Evolutionary conservation across 2,888 invertebrate species (phyloP).

Genomic region (Hydriomena furcata): DNA sequence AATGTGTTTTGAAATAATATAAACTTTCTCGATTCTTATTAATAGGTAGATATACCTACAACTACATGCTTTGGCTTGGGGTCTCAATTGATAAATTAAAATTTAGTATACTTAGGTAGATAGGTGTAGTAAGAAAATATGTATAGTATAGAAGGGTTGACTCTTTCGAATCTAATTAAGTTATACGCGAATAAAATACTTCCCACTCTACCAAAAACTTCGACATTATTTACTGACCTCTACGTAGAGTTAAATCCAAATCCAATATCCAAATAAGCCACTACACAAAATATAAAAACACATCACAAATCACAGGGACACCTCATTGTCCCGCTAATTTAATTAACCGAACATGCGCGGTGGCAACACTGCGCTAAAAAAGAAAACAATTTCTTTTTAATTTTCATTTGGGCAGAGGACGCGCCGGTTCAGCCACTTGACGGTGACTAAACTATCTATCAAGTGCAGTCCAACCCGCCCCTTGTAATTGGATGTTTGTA

Average conservation of each 20-base stretch:
- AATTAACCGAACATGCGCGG: conserved; percentile 73
- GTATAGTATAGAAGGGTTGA: not conserved
- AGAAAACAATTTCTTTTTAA: conserved; percentile 34
- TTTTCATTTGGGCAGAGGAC: conserved; percentile 44
- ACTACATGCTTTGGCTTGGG: too few species aligned
- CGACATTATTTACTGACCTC: conserved; percentile 47
- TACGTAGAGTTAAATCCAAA: conserved; percentile 44
- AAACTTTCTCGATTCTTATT: too few species aligned
- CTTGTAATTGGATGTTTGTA: conserved; percentile 82
- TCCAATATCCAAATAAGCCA: conserved; percentile 44
- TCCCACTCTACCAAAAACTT: not conserved
- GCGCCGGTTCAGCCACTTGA: conserved; percentile 64
- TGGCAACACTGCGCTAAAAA: conserved; percentile 58
- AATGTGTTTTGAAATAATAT: too few species aligned
- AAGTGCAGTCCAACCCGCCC: conserved; percentile 73
- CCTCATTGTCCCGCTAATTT: conserved; percentile 71
- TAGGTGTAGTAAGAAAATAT: too few species aligned
- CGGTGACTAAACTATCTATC: conserved; percentile 77
- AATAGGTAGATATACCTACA: too few species aligned
- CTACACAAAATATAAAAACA: conserved; percentile 49
- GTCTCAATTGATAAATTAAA: too few species aligned
- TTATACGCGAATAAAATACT: conserved; percentile 9
- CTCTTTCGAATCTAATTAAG: conserved; percentile 16
- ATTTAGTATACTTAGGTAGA: too few species aligned
- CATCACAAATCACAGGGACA: conserved; percentile 70